These are phyloP conservation scores for Drosophila virilis DNA, from an alignment of 1,140 invertebrate genomes.

Conservation along the genomic window DNA sequence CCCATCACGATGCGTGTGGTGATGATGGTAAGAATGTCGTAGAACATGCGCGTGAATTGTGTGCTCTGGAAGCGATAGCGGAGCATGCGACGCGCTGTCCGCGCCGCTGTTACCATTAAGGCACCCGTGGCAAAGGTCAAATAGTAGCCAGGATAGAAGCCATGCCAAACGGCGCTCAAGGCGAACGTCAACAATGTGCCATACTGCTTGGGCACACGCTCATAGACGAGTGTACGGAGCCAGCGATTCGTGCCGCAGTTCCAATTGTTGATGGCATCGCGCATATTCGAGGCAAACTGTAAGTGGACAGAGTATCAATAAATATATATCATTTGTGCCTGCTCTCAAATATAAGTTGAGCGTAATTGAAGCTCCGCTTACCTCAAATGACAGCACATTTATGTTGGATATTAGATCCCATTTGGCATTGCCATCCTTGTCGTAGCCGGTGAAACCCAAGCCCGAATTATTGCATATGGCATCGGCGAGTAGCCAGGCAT, in stretches of 20 bases:
- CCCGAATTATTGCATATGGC: conserved; percentile 97
- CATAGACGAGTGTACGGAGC: conserved; percentile 94
- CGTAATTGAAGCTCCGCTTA: conserved; percentile 84
- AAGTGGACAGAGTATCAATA: conserved; percentile 31
- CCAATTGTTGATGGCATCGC: conserved; percentile 93
- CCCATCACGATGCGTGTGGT: conserved; percentile 92
- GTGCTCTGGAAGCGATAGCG: conserved; percentile 85
- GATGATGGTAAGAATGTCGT: conserved; percentile 91
- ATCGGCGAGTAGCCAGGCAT: conserved; percentile 97
- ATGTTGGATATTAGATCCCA: conserved; percentile 98
- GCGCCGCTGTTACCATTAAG: conserved; percentile 92
- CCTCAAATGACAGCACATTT: conserved; percentile 95
- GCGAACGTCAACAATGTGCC: conserved; percentile 91
- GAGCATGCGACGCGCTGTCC: conserved; percentile 92
- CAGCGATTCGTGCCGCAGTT: conserved; percentile 96
- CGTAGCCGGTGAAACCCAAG: conserved; percentile 94
- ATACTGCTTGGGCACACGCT: conserved; percentile 88
- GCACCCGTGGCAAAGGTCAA: conserved; percentile 96
- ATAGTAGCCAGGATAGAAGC: conserved; percentile 99
- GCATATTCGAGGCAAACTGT: conserved; percentile 91
- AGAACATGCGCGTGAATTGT: conserved; percentile 87
- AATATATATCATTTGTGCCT: background rate
- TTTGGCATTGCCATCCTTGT: conserved; percentile 87
- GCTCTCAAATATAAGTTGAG: too few species aligned
- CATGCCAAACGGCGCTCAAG: conserved; percentile 98